A percentile compares a stretch with the other conserved stretches of the same genome.
Evolutionary conservation across 2,888 invertebrate species (phyloP).

Genomic region (Troides oblongomaculatus): DNA sequence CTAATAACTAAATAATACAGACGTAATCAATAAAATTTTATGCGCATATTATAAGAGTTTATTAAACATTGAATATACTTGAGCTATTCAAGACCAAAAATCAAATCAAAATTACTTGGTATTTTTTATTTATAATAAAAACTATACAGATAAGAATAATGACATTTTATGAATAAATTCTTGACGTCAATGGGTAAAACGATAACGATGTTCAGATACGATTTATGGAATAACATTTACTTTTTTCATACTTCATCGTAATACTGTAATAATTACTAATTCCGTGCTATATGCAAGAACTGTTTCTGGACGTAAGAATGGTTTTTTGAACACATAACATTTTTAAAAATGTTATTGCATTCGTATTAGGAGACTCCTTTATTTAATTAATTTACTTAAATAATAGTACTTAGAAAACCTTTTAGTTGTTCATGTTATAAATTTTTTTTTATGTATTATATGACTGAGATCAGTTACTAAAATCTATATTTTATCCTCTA

Average conservation of each 20-base stretch:
- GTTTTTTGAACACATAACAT: too few relatives aligned
- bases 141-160: slow-evolving; percentile 13
- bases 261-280: neutral
- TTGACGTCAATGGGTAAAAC: neutral
- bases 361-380: too few relatives aligned
- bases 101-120: neutral
- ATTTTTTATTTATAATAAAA: slow-evolving; percentile 4
- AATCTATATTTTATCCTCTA: too few relatives aligned
- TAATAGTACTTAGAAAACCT: too few relatives aligned
- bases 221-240: neutral
- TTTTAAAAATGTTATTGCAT: too few relatives aligned
- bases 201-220: slow-evolving; percentile 3
- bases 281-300: neutral
- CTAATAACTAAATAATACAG: neutral
- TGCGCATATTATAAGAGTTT: neutral
- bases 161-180: neutral
- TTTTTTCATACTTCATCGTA: neutral
- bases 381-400: too few relatives aligned
- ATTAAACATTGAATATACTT: neutral
- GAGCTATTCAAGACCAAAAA: neutral
- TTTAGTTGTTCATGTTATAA: too few relatives aligned
- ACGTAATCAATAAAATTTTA: neutral
- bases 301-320: neutral
- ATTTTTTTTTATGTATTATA: too few relatives aligned
- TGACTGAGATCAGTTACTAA: too few relatives aligned